A percentile compares a stretch with the other conserved stretches of the same genome.
phyloP scores from a whole-genome alignment of 2,888 invertebrate species.

The Elmis aenea region DNA sequence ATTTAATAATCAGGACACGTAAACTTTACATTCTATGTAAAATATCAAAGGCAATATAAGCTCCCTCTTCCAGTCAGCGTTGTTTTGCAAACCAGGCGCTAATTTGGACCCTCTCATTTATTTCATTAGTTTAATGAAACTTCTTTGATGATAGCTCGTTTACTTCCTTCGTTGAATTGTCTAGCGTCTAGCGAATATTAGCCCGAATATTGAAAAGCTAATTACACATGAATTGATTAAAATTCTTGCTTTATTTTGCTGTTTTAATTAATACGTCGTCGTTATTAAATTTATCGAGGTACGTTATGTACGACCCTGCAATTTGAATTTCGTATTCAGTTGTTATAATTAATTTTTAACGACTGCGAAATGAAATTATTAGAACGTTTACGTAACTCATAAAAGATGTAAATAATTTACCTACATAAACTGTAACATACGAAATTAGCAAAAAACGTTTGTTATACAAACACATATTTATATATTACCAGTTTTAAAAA shows the following conservation, averaged over 20 bases:
- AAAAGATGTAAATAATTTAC: too few relatives aligned
- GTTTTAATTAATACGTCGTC: constrained; percentile 21
- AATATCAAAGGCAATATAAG: constrained; percentile 33
- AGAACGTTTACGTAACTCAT: too few relatives aligned
- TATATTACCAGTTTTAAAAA: too few relatives aligned
- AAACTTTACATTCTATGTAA: constrained; percentile 31
- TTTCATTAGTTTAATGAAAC: constrained; percentile 41
- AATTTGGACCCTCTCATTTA: constrained; percentile 39
- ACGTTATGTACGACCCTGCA: too few relatives aligned
- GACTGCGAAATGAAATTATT: too few relatives aligned
- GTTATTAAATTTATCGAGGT: too few relatives aligned
- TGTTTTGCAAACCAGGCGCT: constrained; percentile 39
- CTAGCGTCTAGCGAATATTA: constrained; percentile 27
- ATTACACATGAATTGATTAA: constrained; percentile 31
- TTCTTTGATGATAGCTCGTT: constrained; percentile 37
- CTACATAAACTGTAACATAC: too few relatives aligned
- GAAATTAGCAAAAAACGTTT: too few relatives aligned
- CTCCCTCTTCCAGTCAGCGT: constrained; percentile 29
- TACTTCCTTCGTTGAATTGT: constrained; percentile 29
- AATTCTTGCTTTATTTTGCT: constrained; percentile 19
- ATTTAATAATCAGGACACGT: constrained; percentile 38
- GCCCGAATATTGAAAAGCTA: constrained; percentile 32
- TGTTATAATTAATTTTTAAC: too few relatives aligned
- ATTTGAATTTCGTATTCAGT: too few relatives aligned
- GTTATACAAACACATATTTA: too few relatives aligned